These are phyloP conservation scores for Agapornis canus DNA, from an alignment of 2,797 vertebrate species.

Conservation along the genomic window DNA sequence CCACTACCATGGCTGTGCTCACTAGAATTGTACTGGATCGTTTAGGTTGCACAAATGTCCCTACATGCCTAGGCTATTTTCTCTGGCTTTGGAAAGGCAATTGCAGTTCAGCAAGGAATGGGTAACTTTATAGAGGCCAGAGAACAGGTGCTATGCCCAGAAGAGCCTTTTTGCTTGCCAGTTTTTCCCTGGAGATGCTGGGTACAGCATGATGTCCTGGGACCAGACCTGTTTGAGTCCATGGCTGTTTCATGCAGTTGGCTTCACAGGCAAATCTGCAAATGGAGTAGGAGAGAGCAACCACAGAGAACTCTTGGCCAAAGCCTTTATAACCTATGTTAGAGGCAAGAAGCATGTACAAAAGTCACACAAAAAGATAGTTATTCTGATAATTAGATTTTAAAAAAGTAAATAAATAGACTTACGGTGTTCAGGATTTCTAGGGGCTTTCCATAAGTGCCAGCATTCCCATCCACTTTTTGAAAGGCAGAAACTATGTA, in stretches of 20 bases:
- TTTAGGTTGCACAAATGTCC: background rate
- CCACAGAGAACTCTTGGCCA: background rate
- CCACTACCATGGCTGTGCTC: background rate
- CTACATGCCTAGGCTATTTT: background rate
- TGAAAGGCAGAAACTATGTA: background rate
- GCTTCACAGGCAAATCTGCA: background rate
- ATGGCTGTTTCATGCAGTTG: background rate
- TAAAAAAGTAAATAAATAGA: background rate
- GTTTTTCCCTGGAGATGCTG: background rate
- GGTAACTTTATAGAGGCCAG: background rate
- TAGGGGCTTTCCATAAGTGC: background rate
- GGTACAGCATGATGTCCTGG: rapidly evolving
- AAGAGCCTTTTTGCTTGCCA: background rate
- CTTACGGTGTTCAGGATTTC: background rate
- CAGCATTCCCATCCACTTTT: background rate
- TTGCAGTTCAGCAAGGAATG: background rate
- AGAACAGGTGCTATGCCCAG: background rate
- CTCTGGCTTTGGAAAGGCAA: background rate
- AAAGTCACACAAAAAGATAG: background rate
- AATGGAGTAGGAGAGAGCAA: background rate
- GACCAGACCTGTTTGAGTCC: background rate
- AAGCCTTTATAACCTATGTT: background rate
- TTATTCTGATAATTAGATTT: background rate
- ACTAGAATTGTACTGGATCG: background rate
- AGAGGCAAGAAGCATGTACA: background rate